phyloP scores from a whole-genome alignment of 2,888 invertebrate genomes.

The Danaus chrysippus region DNA sequence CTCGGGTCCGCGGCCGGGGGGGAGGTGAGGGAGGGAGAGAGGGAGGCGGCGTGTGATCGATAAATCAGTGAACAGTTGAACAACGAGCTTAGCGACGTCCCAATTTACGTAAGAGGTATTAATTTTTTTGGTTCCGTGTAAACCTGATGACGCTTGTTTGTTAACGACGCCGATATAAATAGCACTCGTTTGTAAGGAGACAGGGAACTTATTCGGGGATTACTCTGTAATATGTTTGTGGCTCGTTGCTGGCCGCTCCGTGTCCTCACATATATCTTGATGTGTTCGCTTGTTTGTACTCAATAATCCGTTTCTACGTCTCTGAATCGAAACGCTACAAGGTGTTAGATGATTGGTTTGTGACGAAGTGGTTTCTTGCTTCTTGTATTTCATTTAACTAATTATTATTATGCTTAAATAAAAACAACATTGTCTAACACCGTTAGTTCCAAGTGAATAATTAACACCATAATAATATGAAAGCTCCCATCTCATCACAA shows the following conservation, averaged over 20 bases:
- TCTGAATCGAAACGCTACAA: too few species aligned
- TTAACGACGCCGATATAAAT: constrained; percentile 28
- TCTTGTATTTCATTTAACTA: too few species aligned
- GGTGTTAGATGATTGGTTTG: too few species aligned
- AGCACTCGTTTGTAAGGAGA: constrained; percentile 21
- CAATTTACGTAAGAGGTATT: constrained; percentile 31
- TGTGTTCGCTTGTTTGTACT: too few species aligned
- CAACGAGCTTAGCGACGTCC: constrained; percentile 21
- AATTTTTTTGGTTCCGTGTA: constrained; percentile 30
- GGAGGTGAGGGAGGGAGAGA: not conserved
- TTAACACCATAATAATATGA: too few species aligned
- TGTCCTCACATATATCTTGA: too few species aligned
- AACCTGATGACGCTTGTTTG: constrained; percentile 29
- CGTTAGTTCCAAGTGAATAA: too few species aligned
- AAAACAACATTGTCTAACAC: too few species aligned
- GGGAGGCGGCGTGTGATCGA: not conserved
- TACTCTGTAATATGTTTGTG: constrained; percentile 17
- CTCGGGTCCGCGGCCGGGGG: constrained; percentile 5
- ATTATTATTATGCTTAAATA: too few species aligned
- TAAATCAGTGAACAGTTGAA: constrained; percentile 26
- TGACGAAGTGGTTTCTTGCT: too few species aligned
- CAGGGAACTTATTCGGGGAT: constrained; percentile 11
- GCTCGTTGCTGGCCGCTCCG: not conserved
- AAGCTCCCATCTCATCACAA: too few species aligned
- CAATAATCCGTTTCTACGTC: too few species aligned